phyloP scores from a whole-genome alignment of 1,140 invertebrate species.

The Drosophila novamexicana region DNA sequence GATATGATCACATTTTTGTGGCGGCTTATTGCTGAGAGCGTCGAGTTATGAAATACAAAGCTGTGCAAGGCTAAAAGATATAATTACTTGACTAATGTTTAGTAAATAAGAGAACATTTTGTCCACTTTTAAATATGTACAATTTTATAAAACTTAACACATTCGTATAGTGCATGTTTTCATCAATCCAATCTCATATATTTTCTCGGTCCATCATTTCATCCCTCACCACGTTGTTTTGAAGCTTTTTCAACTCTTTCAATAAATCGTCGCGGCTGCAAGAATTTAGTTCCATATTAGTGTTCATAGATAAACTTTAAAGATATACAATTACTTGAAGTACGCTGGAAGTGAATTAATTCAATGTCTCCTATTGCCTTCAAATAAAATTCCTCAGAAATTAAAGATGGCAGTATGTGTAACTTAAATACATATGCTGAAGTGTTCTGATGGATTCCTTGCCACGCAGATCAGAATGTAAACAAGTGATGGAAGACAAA shows the following conservation, averaged over 20 bases:
- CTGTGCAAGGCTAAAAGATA: no score
- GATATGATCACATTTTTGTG: neutral
- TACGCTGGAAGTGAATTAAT: slow-evolving; percentile 44
- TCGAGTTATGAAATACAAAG: neutral
- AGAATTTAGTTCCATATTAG: neutral
- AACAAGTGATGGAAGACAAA: no score
- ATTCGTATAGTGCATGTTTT: neutral
- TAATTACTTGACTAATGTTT: no score
- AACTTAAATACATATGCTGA: slow-evolving; percentile 16
- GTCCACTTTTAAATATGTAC: no score
- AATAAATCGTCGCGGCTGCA: slow-evolving; percentile 54
- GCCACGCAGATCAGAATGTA: neutral
- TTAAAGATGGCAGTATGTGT: slow-evolving; percentile 75
- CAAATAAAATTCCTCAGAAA: slow-evolving; percentile 71
- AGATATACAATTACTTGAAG: slow-evolving; percentile 51
- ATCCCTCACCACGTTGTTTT: slow-evolving; percentile 52
- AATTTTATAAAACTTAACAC: neutral
- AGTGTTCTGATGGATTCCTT: slow-evolving; percentile 57
- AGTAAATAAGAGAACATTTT: no score
- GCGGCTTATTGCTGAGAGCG: neutral
- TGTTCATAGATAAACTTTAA: neutral
- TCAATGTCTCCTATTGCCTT: slow-evolving; percentile 42
- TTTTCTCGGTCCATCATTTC: slow-evolving; percentile 60
- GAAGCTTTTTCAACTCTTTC: slow-evolving; percentile 29
- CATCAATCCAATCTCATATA: slow-evolving; percentile 6